Evolutionary conservation across 2,113 vertebrate genomes (phyloP).

Genomic region (Notiomystis cincta): DNA sequence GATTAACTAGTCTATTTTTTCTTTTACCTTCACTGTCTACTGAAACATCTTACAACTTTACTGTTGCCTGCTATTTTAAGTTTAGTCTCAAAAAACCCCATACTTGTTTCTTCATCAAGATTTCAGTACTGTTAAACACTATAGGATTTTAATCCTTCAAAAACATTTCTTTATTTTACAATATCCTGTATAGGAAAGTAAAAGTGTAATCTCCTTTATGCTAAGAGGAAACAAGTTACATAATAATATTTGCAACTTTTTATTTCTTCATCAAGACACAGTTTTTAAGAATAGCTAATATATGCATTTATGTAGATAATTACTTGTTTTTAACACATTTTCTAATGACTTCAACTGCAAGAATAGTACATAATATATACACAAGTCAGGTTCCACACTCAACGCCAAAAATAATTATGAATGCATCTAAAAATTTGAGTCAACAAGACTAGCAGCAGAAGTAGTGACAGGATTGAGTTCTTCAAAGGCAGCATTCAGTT

Average conservation of each 20-base stretch:
- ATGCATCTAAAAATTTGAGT: neutral
- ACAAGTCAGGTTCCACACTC: neutral
- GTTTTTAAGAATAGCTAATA: neutral
- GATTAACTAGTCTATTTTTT: neutral
- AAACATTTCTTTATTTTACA: neutral
- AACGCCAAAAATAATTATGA: neutral
- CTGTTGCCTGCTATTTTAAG: neutral
- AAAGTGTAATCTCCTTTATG: neutral
- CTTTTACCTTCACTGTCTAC: neutral
- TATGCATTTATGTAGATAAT: neutral
- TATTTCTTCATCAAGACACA: neutral
- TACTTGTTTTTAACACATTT: neutral
- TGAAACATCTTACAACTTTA: neutral
- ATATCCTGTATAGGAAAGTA: neutral
- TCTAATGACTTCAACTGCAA: neutral
- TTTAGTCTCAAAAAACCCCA: neutral
- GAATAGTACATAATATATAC: neutral
- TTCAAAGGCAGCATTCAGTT: neutral
- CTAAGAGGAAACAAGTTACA: neutral
- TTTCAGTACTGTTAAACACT: neutral
- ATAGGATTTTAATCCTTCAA: neutral
- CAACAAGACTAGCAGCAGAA: neutral
- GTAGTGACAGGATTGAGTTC: neutral
- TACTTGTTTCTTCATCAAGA: neutral
- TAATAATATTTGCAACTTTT: neutral